phyloP scores from a whole-genome alignment of 2,797 vertebrate species.

The Chrosomus eos region DNA sequence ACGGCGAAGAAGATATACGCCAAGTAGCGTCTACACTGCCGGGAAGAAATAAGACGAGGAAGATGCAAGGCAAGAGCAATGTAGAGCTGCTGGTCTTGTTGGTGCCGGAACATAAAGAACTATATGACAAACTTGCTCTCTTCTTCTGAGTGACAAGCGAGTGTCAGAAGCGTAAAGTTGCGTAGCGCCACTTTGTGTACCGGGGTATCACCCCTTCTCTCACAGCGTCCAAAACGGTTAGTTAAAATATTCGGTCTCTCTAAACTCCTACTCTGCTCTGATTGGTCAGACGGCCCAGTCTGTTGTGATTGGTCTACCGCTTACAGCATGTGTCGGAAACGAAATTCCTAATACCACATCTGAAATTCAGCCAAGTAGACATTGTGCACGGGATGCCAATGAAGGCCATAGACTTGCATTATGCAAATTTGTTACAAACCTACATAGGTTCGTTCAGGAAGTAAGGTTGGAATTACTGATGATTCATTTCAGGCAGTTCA shows the following conservation, averaged over 20 bases:
- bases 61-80: too few relatives aligned
- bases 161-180: too few relatives aligned
- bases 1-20: too few relatives aligned
- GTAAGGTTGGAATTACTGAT: not conserved
- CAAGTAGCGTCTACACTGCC: too few relatives aligned
- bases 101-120: too few relatives aligned
- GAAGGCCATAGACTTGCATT: not conserved
- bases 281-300: not conserved
- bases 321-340: not conserved
- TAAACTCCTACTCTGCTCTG: not conserved
- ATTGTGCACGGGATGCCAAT: not conserved
- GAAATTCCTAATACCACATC: not conserved
- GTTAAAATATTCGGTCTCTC: not conserved
- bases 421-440: not conserved
- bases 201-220: not conserved
- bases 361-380: not conserved
- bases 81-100: too few relatives aligned
- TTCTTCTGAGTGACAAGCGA: too few relatives aligned
- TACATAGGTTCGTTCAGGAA: not conserved
- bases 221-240: not conserved
- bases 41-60: too few relatives aligned
- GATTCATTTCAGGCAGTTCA: not conserved
- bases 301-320: not conserved
- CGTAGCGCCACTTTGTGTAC: too few relatives aligned
- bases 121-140: too few relatives aligned